These are phyloP conservation scores for Lasaia peninsularis DNA, from an alignment of 1,140 invertebrate genomes.

Conservation along the genomic window DNA sequence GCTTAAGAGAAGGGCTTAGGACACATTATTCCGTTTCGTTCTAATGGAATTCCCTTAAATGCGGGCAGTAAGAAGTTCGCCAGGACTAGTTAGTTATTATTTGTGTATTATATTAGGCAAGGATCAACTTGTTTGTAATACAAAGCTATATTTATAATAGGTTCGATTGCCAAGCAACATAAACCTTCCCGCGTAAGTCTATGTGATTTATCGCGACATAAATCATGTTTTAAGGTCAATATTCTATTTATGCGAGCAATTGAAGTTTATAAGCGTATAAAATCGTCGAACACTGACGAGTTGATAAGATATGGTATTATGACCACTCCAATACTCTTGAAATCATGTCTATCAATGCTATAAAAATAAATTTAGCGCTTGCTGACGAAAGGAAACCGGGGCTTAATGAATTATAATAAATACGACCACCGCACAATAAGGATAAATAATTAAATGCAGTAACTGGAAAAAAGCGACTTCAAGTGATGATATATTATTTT, in stretches of 20 bases:
- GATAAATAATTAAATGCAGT: too few relatives aligned
- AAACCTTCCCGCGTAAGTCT: neutral
- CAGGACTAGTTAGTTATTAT: too few relatives aligned
- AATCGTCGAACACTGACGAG: conserved; percentile 22
- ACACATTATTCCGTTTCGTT: too few relatives aligned
- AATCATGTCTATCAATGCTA: neutral
- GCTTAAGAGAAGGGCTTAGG: too few relatives aligned
- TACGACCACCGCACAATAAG: too few relatives aligned
- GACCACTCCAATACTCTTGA: neutral
- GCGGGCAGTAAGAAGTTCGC: too few relatives aligned
- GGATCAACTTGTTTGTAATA: neutral
- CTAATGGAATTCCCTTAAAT: too few relatives aligned
- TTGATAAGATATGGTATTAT: conserved; percentile 30
- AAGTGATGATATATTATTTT: too few relatives aligned
- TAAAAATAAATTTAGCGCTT: neutral
- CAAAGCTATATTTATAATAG: too few relatives aligned
- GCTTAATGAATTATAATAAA: too few relatives aligned
- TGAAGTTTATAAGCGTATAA: conserved; percentile 30
- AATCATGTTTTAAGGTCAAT: conserved; percentile 17
- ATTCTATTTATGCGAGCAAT: conserved; percentile 25
- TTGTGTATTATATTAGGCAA: too few relatives aligned
- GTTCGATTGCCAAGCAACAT: neutral
- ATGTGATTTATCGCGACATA: conserved; percentile 17
- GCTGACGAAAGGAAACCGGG: neutral
- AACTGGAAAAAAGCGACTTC: too few relatives aligned